Conservation (phyloP, 2,888 invertebrate genomes). For the Megamerina dolium region DNA sequence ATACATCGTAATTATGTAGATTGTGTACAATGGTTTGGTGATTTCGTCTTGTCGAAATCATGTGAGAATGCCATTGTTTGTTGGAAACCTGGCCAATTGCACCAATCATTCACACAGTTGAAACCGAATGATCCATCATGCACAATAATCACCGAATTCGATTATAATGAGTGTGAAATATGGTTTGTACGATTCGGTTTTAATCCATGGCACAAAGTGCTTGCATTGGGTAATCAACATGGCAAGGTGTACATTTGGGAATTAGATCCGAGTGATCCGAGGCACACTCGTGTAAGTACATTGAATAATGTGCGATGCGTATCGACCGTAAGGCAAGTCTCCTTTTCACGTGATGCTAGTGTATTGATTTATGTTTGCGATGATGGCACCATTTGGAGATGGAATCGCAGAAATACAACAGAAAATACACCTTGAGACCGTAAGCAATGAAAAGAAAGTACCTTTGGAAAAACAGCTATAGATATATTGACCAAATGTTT, state of each 20-base stretch:
- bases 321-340: constrained; percentile 88
- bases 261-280: constrained; percentile 79
- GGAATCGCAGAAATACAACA: constrained; percentile 58
- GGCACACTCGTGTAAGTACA: constrained; percentile 69
- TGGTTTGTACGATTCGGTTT: constrained; percentile 95
- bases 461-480: no score
- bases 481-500: not conserved
- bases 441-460: not conserved
- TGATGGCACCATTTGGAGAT: constrained; percentile 93
- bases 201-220: constrained; percentile 84
- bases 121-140: constrained; percentile 71
- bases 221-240: constrained; percentile 92
- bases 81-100: constrained; percentile 89
- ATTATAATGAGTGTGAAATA: constrained; percentile 92
- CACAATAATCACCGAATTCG: constrained; percentile 82
- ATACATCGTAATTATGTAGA: constrained; percentile 98
- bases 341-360: constrained; percentile 80
- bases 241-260: constrained; percentile 95
- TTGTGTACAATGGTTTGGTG: constrained; percentile 94
- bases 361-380: constrained; percentile 91
- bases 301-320: constrained; percentile 80
- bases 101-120: constrained; percentile 64
- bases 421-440: constrained; percentile 14
- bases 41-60: constrained; percentile 90
- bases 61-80: constrained; percentile 95